A percentile compares a stretch with the other conserved stretches of the same genome.
phyloP scores from a whole-genome alignment of 2,888 invertebrate species.

The Gisinianus flammeolus region DNA sequence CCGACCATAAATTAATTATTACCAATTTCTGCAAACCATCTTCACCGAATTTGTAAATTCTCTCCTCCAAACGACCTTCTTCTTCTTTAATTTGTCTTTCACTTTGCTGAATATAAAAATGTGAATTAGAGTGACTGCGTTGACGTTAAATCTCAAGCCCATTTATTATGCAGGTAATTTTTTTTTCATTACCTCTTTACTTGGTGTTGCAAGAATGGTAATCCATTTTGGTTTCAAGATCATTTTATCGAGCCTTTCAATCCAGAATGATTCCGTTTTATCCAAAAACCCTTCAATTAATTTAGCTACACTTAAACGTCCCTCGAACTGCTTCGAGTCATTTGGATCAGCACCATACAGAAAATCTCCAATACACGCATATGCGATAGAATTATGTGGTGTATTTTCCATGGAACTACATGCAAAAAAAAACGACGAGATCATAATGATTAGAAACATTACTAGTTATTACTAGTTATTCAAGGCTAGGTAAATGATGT shows the following conservation, averaged over 20 bases:
- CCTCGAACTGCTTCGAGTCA: slow-evolving; percentile 62
- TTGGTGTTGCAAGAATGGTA: slow-evolving; percentile 50
- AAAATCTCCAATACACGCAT: slow-evolving; percentile 80
- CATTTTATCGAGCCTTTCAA: slow-evolving; percentile 45
- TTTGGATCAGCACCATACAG: slow-evolving; percentile 76
- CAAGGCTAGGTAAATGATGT: no score
- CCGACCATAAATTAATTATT: no score
- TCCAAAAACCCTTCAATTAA: slow-evolving; percentile 51
- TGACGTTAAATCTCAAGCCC: no score
- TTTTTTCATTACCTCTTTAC: slow-evolving; percentile 48
- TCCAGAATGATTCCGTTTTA: slow-evolving; percentile 51
- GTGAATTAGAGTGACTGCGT: no score
- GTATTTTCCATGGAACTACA: slow-evolving; percentile 75
- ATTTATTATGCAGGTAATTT: no score
- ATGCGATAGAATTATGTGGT: slow-evolving; percentile 79
- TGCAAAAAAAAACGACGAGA: no score
- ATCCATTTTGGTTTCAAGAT: slow-evolving; percentile 54
- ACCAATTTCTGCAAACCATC: slow-evolving; percentile 73
- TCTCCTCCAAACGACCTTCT: slow-evolving; percentile 72
- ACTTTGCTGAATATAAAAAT: slow-evolving; percentile 64
- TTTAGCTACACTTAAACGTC: slow-evolving; percentile 50
- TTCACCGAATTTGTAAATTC: slow-evolving; percentile 70
- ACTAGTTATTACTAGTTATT: no score
- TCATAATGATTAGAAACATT: no score
- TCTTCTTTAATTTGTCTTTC: slow-evolving; percentile 75